Evolutionary conservation across 2,113 vertebrate species (phyloP).

Genomic region (Sinocyclocheilus anophthalmus): DNA sequence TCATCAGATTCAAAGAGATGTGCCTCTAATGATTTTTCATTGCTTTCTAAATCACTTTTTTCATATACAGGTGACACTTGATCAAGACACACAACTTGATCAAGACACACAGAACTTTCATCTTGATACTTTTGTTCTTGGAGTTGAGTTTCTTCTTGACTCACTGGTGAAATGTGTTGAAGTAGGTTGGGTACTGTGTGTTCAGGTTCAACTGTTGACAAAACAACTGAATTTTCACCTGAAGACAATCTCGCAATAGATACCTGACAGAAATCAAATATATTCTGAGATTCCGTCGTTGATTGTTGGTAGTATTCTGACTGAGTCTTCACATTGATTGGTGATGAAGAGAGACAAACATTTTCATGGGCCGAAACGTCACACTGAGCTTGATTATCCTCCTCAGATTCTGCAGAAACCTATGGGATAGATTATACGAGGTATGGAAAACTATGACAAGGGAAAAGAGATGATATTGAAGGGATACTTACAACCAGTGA

Average conservation of each 20-base stretch:
- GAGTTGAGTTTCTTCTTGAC: conserved; percentile 32
- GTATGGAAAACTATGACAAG: conserved; percentile 46
- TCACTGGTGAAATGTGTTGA: conserved; percentile 38
- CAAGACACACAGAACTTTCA: background rate
- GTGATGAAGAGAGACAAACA: conserved; percentile 35
- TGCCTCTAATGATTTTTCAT: conserved; percentile 46
- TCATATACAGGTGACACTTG: conserved; percentile 52
- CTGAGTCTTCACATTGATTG: background rate
- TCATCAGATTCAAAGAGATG: background rate
- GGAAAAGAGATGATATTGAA: conserved; percentile 34
- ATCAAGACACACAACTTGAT: too few species aligned
- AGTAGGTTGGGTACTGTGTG: conserved; percentile 46
- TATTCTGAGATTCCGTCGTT: conserved; percentile 41
- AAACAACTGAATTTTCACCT: conserved; percentile 12
- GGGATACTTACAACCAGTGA: background rate
- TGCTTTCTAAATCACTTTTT: conserved; percentile 55
- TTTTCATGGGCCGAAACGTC: conserved; percentile 64
- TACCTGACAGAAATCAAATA: conserved; percentile 52
- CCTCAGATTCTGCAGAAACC: conserved; percentile 57
- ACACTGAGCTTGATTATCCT: conserved; percentile 47
- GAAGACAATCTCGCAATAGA: conserved; percentile 49
- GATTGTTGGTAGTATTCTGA: conserved; percentile 7
- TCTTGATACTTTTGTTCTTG: background rate
- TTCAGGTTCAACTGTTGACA: conserved; percentile 20
- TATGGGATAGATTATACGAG: conserved; percentile 68